These are phyloP conservation scores for Prionace glauca DNA, from an alignment of 2,797 vertebrate species.

Conservation along the genomic window DNA sequence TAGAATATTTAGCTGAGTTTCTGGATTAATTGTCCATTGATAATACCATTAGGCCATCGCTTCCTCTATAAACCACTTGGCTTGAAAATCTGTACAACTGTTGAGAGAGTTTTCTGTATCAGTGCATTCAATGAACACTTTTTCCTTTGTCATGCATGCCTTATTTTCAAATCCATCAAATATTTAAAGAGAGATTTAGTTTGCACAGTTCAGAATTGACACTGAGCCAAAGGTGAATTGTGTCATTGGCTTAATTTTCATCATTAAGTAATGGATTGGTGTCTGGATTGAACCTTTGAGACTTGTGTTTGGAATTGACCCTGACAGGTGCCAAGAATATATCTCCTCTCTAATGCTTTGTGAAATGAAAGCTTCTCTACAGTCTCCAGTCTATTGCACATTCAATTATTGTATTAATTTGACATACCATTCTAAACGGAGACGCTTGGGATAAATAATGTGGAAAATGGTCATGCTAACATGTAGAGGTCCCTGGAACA, in stretches of 20 bases:
- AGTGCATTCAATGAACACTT: neutral
- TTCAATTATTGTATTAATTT: neutral
- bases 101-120: neutral
- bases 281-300: neutral
- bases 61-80: too few relatives aligned
- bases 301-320: neutral
- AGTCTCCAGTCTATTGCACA: neutral
- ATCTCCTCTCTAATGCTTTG: neutral
- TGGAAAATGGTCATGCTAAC: neutral
- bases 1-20: too few relatives aligned
- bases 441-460: neutral
- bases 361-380: neutral
- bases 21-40: too few relatives aligned
- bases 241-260: too few relatives aligned
- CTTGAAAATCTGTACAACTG: too few relatives aligned
- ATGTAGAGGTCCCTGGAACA: neutral
- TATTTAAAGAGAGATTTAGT: neutral
- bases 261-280: too few relatives aligned
- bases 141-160: neutral
- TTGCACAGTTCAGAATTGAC: neutral
- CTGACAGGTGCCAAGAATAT: neutral
- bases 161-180: neutral
- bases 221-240: conserved; percentile 12
- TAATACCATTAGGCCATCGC: too few relatives aligned
- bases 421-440: neutral